Base-by-base conservation (phyloP, 2,797 vertebrate genomes). In the Tokudaia muenninki region DNA sequence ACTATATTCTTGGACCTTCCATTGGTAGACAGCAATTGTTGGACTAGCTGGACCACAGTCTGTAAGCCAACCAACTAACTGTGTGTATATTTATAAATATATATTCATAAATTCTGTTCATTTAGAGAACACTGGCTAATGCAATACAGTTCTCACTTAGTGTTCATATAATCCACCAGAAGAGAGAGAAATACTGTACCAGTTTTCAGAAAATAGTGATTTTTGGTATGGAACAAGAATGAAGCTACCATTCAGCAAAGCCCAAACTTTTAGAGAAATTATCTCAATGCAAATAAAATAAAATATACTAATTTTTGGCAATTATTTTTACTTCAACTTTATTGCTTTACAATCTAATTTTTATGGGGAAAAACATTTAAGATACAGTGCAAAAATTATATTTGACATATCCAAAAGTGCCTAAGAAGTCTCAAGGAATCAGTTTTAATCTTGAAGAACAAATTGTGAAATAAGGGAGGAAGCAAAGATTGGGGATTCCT, bases 211-310 rank as follows among this genome's bases (percentile, higher is more conserved):
- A 70, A 93, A 50, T 41, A 75, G 29, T 87, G 21, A 26, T 90
- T 90, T 92, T 94, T 50, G 65, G n/a, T 59, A 29, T 86, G 52
- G 92, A 87, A 87, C 13, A 78, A 87, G 14, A 11, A 11, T 74
- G 63, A 94, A 50, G 5, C 65, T 83, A 75, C 44, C 65, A 75
- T 3, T 47, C 41, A 92, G 57, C 11, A 92, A 78, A 94, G 41
- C 11, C n/a, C 34, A 59, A 47, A 16, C 47, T 65, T 96, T 72
- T 89, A 78, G 63, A 92, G 92, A 87, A 91, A 16, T 59, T 8
- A 11, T 95, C 7, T 74, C 77, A 95, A 50, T 74, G 3, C 61
- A 93, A 88, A 86, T 47, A 0, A 75, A 80, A 93, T 83, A 70
- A 10, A 94, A 90, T 5, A 17, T 31, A 74, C 55, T 83, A 89